These are phyloP conservation scores for Myripristis jacobus DNA, from an alignment of 2,797 vertebrate species.

Conservation along the genomic window DNA sequence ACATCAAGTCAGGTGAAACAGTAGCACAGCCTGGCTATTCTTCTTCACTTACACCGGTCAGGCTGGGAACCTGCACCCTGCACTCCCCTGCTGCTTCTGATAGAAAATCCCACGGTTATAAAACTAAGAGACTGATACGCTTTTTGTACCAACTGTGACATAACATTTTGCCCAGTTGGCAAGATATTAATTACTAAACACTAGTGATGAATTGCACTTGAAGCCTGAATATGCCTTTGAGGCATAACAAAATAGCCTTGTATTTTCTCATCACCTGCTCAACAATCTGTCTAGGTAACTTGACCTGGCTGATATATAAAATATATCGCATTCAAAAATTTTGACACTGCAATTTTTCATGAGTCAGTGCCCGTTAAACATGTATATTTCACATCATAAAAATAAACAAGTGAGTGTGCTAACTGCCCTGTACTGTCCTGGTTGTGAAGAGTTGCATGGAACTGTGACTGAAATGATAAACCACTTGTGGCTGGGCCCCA, in stretches of 20 bases:
- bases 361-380: background rate
- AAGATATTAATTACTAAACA: background rate
- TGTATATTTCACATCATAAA: background rate
- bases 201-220: no score
- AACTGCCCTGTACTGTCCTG: conserved; percentile 7
- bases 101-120: conserved; percentile 1
- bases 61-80: conserved; percentile 9
- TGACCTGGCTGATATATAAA: background rate
- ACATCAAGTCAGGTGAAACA: conserved; percentile 64
- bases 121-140: background rate
- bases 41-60: conserved; percentile 39
- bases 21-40: conserved; percentile 61
- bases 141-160: background rate
- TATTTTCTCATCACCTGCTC: conserved; percentile 8
- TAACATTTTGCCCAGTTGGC: background rate
- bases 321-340: background rate
- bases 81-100: background rate
- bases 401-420: conserved; percentile 16
- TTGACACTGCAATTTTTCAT: background rate
- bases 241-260: background rate
- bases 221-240: background rate
- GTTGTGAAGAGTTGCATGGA: conserved; percentile 33
- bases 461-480: conserved; percentile 75
- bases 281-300: background rate
- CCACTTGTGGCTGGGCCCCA: conserved; percentile 64